phyloP scores from a whole-genome alignment of 2,797 vertebrate species.

The Mycteria americana region DNA sequence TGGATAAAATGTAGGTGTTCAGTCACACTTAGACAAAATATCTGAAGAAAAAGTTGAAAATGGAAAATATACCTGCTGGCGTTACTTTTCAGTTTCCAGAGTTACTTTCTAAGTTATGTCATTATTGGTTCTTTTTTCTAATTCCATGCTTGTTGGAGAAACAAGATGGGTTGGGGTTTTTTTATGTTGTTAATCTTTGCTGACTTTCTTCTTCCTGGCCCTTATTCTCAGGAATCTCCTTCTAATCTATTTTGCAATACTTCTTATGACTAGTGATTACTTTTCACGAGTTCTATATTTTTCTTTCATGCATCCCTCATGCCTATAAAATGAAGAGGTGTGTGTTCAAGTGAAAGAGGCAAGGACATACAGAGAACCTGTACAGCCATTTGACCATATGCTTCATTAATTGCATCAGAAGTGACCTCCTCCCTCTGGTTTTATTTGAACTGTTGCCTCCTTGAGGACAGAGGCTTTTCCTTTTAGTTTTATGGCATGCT shows the following conservation, averaged over 20 bases:
- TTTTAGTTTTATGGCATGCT: background rate
- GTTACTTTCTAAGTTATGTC: background rate
- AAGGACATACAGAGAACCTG: background rate
- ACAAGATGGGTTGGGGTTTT: rapidly evolving
- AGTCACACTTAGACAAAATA: background rate
- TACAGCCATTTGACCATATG: background rate
- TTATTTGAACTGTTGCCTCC: background rate
- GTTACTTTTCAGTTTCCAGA: background rate
- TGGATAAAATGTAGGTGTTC: background rate
- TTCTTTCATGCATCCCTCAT: background rate
- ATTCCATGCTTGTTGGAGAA: background rate
- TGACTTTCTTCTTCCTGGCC: background rate
- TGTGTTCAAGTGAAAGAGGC: background rate
- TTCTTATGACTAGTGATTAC: background rate
- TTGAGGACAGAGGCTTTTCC: background rate
- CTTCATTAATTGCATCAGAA: background rate
- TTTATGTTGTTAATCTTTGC: background rate
- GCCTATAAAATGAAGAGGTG: background rate
- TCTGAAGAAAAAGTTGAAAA: background rate
- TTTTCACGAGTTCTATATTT: background rate
- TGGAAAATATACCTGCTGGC: background rate
- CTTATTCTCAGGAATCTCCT: background rate
- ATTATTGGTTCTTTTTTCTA: background rate
- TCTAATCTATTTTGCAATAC: background rate
- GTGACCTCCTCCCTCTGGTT: background rate